Percentiles rank a stretch among this genome's conserved stretches.
Conservation (phyloP, 2,888 invertebrate species). For the Tiliacea aurago region DNA sequence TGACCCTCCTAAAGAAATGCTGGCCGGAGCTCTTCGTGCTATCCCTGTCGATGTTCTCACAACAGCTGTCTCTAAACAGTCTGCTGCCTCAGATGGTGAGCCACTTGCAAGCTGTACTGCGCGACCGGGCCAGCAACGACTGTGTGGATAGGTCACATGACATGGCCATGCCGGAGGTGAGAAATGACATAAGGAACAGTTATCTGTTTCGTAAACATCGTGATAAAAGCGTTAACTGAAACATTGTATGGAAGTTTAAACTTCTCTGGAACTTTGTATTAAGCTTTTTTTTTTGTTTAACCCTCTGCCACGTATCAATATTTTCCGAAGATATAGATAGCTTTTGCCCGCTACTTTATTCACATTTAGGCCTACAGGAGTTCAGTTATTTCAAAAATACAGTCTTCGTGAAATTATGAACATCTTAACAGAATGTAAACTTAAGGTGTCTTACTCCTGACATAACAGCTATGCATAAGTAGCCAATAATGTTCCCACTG, state of each 20-base stretch:
- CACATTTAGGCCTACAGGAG: too few species aligned
- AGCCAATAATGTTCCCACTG: neutral
- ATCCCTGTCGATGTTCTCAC: slow-evolving; percentile 96
- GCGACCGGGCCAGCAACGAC: slow-evolving; percentile 76
- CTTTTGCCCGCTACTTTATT: too few species aligned
- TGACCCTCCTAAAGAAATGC: slow-evolving; percentile 95
- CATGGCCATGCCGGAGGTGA: slow-evolving; percentile 71
- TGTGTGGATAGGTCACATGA: slow-evolving; percentile 63
- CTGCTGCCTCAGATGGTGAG: slow-evolving; percentile 95
- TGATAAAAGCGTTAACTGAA: neutral
- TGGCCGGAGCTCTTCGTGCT: slow-evolving; percentile 98
- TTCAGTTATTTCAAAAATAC: too few species aligned
- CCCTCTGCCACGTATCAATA: too few species aligned
- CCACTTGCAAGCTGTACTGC: slow-evolving; percentile 93
- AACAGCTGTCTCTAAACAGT: slow-evolving; percentile 93
- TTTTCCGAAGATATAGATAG: too few species aligned
- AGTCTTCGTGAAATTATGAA: too few species aligned
- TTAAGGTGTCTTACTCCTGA: too few species aligned
- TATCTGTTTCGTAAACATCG: neutral
- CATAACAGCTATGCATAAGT: too few species aligned
- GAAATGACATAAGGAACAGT: neutral
- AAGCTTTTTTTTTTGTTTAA: too few species aligned
- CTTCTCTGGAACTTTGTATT: too few species aligned
- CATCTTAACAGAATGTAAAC: too few species aligned
- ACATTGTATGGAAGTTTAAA: too few species aligned